Evolutionary conservation across 2,113 vertebrate genomes (phyloP), one percentile per base, ranked within the genome.

Genomic region (Clarias batrachus): DNA sequence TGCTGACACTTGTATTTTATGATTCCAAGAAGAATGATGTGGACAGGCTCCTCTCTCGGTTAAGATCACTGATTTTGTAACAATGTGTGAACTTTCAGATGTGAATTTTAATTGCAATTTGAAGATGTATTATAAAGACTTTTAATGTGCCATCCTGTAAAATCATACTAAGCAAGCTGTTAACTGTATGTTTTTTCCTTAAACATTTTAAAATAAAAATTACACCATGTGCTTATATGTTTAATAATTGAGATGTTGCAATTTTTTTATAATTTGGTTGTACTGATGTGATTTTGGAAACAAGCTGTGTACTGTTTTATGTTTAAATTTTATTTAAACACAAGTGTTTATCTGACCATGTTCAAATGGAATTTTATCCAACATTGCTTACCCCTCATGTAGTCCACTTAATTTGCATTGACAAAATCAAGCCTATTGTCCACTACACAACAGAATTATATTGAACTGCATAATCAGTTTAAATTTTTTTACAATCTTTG

Each of bases 21-120:
- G 30, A 68, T 30, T 30, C 30, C 14, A 23, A 73, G 76, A 4
- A 4, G 73, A 48, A 85, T 52, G 41, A 54, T 33, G 37, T 68
- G 80, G 48, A 23, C 41, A 83, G 54, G 27, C 16, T 25, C 60
- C 9, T 59, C 8, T 54, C 48, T 74, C 25, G 71, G 9, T 74
- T 74, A 23, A 74, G 33, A 74, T n/a, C 11, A 52, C 41, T 52
- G 12, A 76, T n/a, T 76, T 76, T 52, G 41, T 76, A 74, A 25
- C 21, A 12, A 48, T 48, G 68, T 70, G 21, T 25, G 23, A 25
- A 52, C 1, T 25, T 74, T 12, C 73, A 76, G 7, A 27, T 78
- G 52, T 56, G 13, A 27, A 7, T 57, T n/a, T 86, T 87, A 88
- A 85, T 37, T 25, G 85, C 73, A 73, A 56, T 85, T 59, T 85